Conservation (phyloP, 2,888 invertebrate genomes). For the Dolichomitus sp. region DNA sequence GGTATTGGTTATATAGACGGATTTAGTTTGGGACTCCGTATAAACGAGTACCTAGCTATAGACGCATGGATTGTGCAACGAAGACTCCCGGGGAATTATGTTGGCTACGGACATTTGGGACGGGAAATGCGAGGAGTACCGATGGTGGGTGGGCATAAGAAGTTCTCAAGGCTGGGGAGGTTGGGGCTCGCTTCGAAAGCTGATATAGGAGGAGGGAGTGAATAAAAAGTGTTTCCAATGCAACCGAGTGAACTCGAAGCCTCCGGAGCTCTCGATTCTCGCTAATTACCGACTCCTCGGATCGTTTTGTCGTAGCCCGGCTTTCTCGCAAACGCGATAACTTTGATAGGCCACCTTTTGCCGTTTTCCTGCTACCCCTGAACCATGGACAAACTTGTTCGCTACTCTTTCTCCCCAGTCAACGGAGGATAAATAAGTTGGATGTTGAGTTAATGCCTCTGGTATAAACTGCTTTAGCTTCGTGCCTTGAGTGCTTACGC, state of each 20-base stretch:
- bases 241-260: slow-evolving; percentile 24
- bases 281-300: slow-evolving; percentile 61
- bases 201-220: slow-evolving; percentile 30
- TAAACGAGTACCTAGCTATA: slow-evolving; percentile 35
- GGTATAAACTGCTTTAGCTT: not conserved
- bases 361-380: not conserved
- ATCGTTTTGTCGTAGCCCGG: slow-evolving; percentile 43
- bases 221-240: slow-evolving; percentile 51
- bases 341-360: slow-evolving; percentile 35
- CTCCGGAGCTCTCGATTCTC: slow-evolving; percentile 26
- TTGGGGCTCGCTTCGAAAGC: slow-evolving; percentile 29
- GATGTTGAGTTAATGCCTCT: slow-evolving; percentile 28
- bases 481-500: not conserved
- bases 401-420: slow-evolving; percentile 14
- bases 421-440: slow-evolving; percentile 45
- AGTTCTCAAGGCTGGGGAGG: slow-evolving; percentile 56
- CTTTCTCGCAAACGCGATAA: slow-evolving; percentile 44
- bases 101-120: slow-evolving; percentile 28
- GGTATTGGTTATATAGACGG: slow-evolving; percentile 42
- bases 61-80: slow-evolving; percentile 22
- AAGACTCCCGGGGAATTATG: slow-evolving; percentile 55
- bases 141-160: slow-evolving; percentile 66
- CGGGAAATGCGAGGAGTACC: slow-evolving; percentile 9
- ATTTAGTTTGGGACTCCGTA: slow-evolving; percentile 39
- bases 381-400: slow-evolving; percentile 24